Evolutionary conservation across 2,888 invertebrate genomes (phyloP).

Genomic region (Trypoxylon attenuatum): DNA sequence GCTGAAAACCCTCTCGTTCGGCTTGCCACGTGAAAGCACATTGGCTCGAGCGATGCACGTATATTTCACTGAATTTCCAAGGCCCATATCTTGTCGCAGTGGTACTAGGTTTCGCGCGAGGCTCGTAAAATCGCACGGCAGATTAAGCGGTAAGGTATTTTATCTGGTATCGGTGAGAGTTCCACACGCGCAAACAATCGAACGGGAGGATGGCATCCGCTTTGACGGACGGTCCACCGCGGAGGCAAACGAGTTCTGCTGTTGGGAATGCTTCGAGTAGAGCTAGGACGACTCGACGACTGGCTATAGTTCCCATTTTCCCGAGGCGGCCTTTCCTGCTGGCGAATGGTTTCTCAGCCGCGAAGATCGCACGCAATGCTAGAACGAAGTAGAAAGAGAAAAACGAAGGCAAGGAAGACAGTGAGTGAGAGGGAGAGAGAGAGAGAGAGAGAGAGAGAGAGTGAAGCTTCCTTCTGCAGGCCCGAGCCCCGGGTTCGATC

Average conservation of each 20-base stretch:
- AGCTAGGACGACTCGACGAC: slow-evolving; percentile 1
- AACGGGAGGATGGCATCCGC: slow-evolving; percentile 23
- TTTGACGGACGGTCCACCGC: slow-evolving; percentile 32
- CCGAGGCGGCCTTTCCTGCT: neutral
- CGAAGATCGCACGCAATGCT: slow-evolving; percentile 53
- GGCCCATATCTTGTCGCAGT: too few relatives aligned
- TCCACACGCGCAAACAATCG: slow-evolving; percentile 26
- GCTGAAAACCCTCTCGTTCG: too few relatives aligned
- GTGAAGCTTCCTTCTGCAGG: slow-evolving; percentile 52
- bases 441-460: too few relatives aligned
- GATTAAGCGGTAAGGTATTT: slow-evolving; percentile 50
- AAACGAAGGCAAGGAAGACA: too few relatives aligned
- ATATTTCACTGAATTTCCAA: too few relatives aligned
- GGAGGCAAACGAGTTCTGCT: slow-evolving; percentile 32
- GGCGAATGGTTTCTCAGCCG: slow-evolving; percentile 37
- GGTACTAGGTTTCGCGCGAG: too few relatives aligned
- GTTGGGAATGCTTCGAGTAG: slow-evolving; percentile 13
- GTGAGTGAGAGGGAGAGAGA: too few relatives aligned
- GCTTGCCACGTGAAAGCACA: too few relatives aligned
- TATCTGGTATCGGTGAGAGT: slow-evolving; percentile 22
- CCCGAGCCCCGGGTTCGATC: slow-evolving; percentile 61
- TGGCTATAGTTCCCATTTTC: neutral
- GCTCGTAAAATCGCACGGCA: slow-evolving; percentile 24
- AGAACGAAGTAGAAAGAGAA: too few relatives aligned
- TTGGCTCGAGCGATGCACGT: too few relatives aligned